Evolutionary conservation across 2,113 vertebrate species (phyloP).

Genomic region (Silurus asotus): DNA sequence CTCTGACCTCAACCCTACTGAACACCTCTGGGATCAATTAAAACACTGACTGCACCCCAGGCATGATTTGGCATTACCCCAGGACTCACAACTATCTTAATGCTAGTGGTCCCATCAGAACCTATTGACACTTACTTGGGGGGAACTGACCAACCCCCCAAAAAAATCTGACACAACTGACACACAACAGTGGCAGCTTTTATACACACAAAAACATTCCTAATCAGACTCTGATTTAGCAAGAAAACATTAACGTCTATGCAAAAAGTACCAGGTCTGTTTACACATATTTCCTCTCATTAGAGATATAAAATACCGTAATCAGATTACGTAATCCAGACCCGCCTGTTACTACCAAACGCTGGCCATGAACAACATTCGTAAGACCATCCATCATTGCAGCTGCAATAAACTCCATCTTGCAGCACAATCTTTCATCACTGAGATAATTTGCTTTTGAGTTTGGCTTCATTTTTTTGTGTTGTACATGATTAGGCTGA

Average conservation of each 20-base stretch:
- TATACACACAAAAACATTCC: background rate
- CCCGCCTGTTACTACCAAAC: background rate
- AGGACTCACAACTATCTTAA: background rate
- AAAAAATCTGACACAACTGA: background rate
- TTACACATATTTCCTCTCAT: background rate
- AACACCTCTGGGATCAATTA: no score
- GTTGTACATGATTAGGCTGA: background rate
- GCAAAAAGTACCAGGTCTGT: background rate
- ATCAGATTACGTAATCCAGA: background rate
- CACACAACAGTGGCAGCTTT: background rate
- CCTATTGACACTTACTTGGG: background rate
- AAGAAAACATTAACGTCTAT: background rate
- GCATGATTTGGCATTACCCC: no score
- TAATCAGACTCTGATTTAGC: background rate
- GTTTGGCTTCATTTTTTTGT: background rate
- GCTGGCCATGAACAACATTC: background rate
- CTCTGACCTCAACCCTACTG: no score
- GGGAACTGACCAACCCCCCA: background rate
- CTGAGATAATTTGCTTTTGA: conserved; percentile 1
- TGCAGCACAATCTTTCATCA: conserved; percentile 7
- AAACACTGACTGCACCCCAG: no score
- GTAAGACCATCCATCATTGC: background rate
- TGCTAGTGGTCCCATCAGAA: background rate
- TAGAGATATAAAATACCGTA: background rate
- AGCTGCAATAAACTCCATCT: background rate